Percentiles rank a stretch among this genome's conserved stretches.
These are phyloP conservation scores for Anabas testudineus DNA, from an alignment of 2,797 vertebrate genomes.

Conservation along the genomic window DNA sequence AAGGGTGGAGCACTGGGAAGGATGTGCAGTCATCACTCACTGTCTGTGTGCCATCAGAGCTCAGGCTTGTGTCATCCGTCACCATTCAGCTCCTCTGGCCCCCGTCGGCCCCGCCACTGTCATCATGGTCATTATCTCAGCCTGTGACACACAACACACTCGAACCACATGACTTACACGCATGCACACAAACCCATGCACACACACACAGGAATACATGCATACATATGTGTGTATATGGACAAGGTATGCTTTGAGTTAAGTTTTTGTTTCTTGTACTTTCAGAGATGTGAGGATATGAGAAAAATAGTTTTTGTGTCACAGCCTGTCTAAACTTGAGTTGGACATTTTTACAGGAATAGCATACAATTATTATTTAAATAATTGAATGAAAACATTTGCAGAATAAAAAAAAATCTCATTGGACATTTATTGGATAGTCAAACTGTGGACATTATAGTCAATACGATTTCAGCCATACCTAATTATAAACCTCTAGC, in stretches of 20 bases:
- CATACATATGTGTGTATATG: neutral
- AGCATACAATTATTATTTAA: neutral
- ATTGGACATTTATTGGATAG: neutral
- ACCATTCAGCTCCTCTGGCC: conserved; percentile 92
- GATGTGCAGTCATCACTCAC: conserved; percentile 91
- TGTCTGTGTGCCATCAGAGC: conserved; percentile 94
- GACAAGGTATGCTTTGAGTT: too few species aligned
- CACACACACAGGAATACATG: conserved; percentile 6
- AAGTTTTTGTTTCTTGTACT: too few species aligned
- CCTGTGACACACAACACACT: conserved; percentile 67
- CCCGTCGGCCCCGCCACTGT: conserved; percentile 89
- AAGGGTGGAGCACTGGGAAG: conserved; percentile 91
- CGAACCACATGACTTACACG: conserved; percentile 29
- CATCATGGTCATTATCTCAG: conserved; percentile 95
- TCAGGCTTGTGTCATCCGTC: conserved; percentile 93
- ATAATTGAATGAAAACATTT: neutral
- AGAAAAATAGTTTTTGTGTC: too few species aligned
- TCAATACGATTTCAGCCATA: neutral
- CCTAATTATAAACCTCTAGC: neutral
- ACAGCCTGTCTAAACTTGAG: neutral
- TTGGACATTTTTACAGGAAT: neutral
- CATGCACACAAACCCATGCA: conserved; percentile 36
- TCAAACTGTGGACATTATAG: neutral
- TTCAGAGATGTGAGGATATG: too few species aligned
- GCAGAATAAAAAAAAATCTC: neutral